phyloP scores from a whole-genome alignment of 1,140 invertebrate genomes.

The Heliconius hewitsoni region DNA sequence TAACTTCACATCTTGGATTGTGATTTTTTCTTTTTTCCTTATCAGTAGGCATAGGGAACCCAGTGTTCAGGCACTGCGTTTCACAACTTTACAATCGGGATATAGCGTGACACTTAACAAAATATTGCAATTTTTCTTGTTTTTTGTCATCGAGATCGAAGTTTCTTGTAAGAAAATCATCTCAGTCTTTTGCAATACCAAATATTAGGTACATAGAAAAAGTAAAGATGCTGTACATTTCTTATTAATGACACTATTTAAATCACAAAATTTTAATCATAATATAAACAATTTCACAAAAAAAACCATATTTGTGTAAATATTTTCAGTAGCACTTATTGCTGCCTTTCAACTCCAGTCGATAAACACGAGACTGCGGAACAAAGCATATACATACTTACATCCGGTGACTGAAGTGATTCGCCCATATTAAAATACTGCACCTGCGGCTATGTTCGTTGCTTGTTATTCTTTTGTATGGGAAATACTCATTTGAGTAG shows the following conservation, averaged over 20 bases:
- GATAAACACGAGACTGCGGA: neutral
- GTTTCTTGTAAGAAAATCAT: too few species aligned
- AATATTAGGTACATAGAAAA: too few species aligned
- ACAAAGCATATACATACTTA: neutral
- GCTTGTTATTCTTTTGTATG: neutral
- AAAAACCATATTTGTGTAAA: neutral
- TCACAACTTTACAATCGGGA: too few species aligned
- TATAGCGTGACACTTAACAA: too few species aligned
- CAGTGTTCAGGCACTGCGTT: too few species aligned
- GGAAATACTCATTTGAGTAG: neutral
- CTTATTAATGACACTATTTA: too few species aligned
- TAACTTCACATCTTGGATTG: neutral
- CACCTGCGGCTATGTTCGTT: constrained; percentile 4
- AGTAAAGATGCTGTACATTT: too few species aligned
- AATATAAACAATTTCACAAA: neutral
- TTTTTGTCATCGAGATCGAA: too few species aligned
- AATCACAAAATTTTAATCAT: neutral
- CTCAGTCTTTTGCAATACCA: too few species aligned
- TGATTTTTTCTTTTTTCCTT: too few species aligned
- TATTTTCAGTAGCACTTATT: neutral
- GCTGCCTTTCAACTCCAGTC: neutral
- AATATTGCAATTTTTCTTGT: too few species aligned
- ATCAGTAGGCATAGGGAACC: too few species aligned
- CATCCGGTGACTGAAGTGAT: constrained; percentile 7
- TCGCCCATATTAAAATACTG: neutral